Percentiles rank a stretch among this genome's conserved stretches.
These are phyloP conservation scores for Chironomus tepperi DNA, from an alignment of 1,140 invertebrate species.

Conservation along the genomic window DNA sequence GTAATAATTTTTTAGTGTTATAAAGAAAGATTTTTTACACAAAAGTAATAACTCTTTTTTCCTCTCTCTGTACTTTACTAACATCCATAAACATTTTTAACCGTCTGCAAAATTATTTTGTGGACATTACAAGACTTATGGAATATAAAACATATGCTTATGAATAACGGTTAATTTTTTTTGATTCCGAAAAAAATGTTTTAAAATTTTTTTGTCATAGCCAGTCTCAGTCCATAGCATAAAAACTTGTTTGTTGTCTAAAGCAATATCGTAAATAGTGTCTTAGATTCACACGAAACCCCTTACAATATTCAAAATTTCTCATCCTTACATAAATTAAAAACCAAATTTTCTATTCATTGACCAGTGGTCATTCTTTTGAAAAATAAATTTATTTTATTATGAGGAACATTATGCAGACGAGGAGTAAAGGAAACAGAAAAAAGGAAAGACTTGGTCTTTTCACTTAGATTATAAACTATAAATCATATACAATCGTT, in stretches of 20 bases:
- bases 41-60: too few species aligned
- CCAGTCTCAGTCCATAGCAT: not conserved
- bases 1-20: too few species aligned
- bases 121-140: too few species aligned
- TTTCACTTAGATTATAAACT: constrained; percentile 16
- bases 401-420: too few species aligned
- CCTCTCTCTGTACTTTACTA: too few species aligned
- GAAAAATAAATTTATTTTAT: not conserved
- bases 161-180: not conserved
- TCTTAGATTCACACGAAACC: constrained; percentile 10
- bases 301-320: not conserved
- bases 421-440: not conserved
- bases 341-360: constrained; percentile 23
- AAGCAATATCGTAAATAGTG: not conserved
- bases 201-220: not conserved
- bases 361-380: constrained; percentile 13
- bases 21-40: too few species aligned
- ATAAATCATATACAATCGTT: not conserved
- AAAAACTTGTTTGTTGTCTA: not conserved
- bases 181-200: not conserved
- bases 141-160: not conserved
- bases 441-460: not conserved
- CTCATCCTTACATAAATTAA: constrained; percentile 21
- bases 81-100: too few species aligned
- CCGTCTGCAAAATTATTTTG: too few species aligned